A percentile compares a stretch with the other conserved stretches of the same genome.
phyloP scores from a whole-genome alignment of 2,113 vertebrate species.

The Dicrurus megarhynchus region DNA sequence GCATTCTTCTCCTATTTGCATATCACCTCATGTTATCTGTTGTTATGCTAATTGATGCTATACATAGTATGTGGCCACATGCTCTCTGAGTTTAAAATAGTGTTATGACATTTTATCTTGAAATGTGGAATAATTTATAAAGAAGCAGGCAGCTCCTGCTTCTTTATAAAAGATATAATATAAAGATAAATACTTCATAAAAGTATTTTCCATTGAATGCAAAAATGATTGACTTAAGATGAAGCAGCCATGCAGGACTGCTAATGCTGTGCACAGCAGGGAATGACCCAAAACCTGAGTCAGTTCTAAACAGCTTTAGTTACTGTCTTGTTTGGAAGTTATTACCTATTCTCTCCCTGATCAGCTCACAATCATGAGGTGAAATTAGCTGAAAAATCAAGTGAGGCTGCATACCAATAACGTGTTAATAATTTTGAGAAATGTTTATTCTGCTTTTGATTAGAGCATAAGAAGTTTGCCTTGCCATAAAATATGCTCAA shows the following conservation, averaged over 20 bases:
- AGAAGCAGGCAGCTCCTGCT: background rate
- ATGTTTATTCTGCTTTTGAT: background rate
- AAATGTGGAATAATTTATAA: background rate
- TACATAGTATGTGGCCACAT: background rate
- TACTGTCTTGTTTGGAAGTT: background rate
- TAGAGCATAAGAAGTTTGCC: background rate
- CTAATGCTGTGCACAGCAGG: accelerated
- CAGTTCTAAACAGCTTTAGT: background rate
- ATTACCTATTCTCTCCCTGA: background rate
- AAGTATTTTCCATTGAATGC: background rate
- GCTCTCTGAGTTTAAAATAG: conserved; percentile 3
- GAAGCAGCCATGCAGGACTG: background rate
- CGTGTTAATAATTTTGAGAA: background rate
- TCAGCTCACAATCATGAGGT: background rate
- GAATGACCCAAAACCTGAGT: background rate
- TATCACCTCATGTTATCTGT: background rate
- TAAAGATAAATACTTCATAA: no score
- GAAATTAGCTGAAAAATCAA: conserved; percentile 10
- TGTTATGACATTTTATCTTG: background rate
- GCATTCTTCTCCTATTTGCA: background rate
- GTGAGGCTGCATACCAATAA: background rate
- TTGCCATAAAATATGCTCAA: background rate
- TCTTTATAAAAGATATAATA: no score
- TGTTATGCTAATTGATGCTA: conserved; percentile 2
- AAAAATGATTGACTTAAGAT: background rate